phyloP scores from a whole-genome alignment of 2,113 vertebrate species.

The Daboia siamensis region DNA sequence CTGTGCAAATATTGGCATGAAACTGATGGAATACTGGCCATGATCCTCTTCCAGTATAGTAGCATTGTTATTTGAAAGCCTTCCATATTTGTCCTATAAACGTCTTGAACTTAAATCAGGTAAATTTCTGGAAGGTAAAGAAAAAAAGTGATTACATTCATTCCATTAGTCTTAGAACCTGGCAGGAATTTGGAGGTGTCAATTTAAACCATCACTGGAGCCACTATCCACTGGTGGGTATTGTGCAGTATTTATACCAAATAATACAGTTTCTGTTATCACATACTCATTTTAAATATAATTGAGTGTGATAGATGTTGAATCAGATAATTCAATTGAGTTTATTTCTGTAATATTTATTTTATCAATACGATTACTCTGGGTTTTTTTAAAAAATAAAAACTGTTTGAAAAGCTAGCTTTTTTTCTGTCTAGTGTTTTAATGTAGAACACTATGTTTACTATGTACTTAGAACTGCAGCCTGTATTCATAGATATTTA shows the following conservation, averaged over 20 bases:
- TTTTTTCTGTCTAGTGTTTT: background rate
- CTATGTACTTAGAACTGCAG: background rate
- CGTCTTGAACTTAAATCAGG: constrained; percentile 24
- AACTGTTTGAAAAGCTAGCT: background rate
- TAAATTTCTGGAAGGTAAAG: constrained; percentile 33
- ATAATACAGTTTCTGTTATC: background rate
- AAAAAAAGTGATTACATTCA: background rate
- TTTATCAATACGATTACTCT: background rate
- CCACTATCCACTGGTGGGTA: background rate
- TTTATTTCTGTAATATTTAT: background rate
- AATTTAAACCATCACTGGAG: constrained; percentile 3
- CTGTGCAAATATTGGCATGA: constrained; percentile 19
- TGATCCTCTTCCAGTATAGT: constrained; percentile 37
- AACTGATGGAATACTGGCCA: constrained; percentile 56
- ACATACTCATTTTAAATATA: background rate
- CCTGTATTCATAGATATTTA: background rate
- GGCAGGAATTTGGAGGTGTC: background rate
- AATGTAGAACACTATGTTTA: background rate
- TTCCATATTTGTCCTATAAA: constrained; percentile 26
- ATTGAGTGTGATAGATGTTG: background rate
- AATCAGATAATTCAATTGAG: constrained; percentile 13
- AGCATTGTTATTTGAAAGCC: constrained; percentile 12
- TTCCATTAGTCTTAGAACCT: background rate
- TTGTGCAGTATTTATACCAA: background rate
- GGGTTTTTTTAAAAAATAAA: background rate